These are phyloP conservation scores for Bergia puertoricense DNA, from an alignment of 92 coral and sea anemone genomes.

Conservation along the genomic window DNA sequence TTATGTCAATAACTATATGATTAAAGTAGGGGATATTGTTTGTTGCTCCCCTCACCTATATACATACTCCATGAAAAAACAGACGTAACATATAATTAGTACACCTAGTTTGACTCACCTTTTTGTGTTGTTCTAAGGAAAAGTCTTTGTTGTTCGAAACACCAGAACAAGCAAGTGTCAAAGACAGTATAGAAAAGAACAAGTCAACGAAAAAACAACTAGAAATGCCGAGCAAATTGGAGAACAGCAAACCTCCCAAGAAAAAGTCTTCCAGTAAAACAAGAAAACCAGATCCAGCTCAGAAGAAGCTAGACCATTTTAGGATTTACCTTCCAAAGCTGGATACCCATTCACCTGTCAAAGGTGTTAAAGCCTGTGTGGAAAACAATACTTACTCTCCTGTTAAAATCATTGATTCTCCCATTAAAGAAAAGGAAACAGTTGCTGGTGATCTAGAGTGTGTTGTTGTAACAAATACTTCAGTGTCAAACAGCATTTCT, in stretches of 20 bases:
- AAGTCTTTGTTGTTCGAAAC: constrained; percentile 13
- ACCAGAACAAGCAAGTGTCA: background rate
- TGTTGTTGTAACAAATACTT: background rate
- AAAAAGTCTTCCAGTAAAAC: constrained; percentile 33
- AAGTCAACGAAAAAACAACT: constrained; percentile 19
- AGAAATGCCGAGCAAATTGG: constrained; percentile 40
- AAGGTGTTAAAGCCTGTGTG: background rate
- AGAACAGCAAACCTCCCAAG: constrained; percentile 25
- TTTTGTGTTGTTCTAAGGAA: background rate
- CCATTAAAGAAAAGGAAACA: background rate
- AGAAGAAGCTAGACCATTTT: constrained; percentile 72
- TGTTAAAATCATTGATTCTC: constrained; percentile 18
- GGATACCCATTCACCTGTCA: constrained; percentile 28
- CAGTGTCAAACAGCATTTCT: background rate
- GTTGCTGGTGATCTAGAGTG: background rate
- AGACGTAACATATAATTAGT: background rate
- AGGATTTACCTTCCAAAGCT: constrained; percentile 48
- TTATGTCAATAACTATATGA: too few species aligned
- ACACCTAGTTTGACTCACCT: background rate
- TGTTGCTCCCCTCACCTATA: background rate
- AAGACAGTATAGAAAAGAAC: constrained; percentile 28
- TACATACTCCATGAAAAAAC: background rate
- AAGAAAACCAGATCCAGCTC: constrained; percentile 62
- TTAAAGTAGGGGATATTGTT: background rate
- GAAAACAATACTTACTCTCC: constrained; percentile 40